Conservation (phyloP, 2,113 vertebrate genomes). For the Pongo abelii region DNA sequence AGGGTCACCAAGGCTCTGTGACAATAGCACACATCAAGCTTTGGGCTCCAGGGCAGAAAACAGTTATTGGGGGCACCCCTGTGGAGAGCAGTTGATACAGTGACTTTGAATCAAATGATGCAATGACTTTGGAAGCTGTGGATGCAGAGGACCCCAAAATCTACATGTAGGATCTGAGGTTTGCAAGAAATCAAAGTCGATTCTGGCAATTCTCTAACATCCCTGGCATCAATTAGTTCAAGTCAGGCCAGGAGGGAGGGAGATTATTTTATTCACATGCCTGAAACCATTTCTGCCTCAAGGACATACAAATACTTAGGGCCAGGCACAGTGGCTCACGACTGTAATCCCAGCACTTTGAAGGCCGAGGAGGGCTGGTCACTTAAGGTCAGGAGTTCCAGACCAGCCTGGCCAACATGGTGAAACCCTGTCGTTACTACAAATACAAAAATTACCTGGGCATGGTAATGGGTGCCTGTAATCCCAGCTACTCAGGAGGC, state of each 20-base stretch:
- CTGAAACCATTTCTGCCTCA: background rate
- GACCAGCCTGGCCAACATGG: no score
- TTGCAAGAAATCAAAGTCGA: background rate
- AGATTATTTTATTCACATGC: background rate
- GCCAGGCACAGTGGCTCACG: no score
- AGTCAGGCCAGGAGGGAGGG: background rate
- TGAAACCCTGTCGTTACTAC: no score
- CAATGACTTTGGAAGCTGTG: background rate
- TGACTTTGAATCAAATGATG: background rate
- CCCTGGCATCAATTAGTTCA: background rate
- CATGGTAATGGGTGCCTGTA: no score
- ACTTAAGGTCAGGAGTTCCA: no score
- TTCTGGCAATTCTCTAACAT: background rate
- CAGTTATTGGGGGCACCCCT: no score
- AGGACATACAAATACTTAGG: constrained; percentile 52
- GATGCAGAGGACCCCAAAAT: background rate
- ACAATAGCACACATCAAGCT: fast-evolving
- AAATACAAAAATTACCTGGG: no score
- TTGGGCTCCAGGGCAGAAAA: background rate
- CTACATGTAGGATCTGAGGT: background rate
- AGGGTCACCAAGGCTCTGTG: background rate
- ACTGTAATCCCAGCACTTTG: no score
- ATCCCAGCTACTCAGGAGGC: no score
- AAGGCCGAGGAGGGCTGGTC: no score
- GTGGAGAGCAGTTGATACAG: background rate